phyloP scores from a whole-genome alignment of 2,797 vertebrate genomes.

The Pachyuromys duprasi region DNA sequence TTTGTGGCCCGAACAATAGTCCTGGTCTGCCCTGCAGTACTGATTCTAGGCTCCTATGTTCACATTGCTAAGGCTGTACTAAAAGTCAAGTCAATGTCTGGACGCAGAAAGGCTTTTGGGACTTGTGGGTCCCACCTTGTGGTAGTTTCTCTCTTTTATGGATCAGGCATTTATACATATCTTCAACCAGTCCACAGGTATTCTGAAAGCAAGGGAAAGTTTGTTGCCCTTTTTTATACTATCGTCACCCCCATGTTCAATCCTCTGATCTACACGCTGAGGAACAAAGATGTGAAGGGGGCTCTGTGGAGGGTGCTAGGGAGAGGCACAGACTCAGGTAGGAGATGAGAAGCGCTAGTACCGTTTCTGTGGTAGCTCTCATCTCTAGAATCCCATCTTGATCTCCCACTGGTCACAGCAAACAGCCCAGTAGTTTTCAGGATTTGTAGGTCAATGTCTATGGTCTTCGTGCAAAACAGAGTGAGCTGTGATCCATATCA shows the following conservation, averaged over 20 bases:
- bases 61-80: slow-evolving; percentile 57
- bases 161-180: slow-evolving; percentile 59
- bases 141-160: slow-evolving; percentile 69
- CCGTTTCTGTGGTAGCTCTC: background rate
- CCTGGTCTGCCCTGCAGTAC: background rate
- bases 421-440: background rate
- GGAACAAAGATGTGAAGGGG: slow-evolving; percentile 68
- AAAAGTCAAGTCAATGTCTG: slow-evolving; percentile 54
- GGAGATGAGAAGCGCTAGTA: background rate
- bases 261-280: slow-evolving; percentile 71
- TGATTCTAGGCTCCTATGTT: slow-evolving; percentile 68
- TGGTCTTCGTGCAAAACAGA: background rate
- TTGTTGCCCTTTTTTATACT: slow-evolving; percentile 68
- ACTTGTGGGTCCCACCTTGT: slow-evolving; percentile 71
- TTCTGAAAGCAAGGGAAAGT: slow-evolving; percentile 25
- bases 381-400: background rate
- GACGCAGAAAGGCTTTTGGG: slow-evolving; percentile 69
- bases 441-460: background rate
- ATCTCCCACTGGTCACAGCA: background rate
- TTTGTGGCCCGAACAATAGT: slow-evolving; percentile 36
- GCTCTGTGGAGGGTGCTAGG: background rate
- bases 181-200: slow-evolving; percentile 30
- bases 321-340: background rate
- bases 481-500: background rate
- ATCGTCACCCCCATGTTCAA: slow-evolving; percentile 58